Conservation (phyloP, 92 coral and sea anemone genomes). For the Diadumene lineata region DNA sequence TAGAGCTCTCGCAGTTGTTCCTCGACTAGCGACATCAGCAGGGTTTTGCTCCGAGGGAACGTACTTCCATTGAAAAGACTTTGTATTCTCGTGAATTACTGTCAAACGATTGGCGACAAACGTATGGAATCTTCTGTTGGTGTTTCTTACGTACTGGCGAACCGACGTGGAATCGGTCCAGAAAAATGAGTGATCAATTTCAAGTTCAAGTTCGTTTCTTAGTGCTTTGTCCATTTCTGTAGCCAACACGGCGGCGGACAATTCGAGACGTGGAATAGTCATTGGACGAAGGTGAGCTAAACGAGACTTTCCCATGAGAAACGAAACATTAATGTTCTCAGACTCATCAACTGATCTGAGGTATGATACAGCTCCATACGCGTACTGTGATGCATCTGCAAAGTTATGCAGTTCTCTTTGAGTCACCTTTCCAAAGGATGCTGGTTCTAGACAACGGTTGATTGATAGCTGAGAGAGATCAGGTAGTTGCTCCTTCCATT, state of each 20-base stretch:
- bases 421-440: not conserved
- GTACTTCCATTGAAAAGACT: slow-evolving; percentile 31
- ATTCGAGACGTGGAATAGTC: slow-evolving; percentile 16
- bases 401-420: slow-evolving; percentile 7
- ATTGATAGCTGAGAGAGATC: not conserved
- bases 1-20: slow-evolving; percentile 22
- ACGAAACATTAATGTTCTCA: not conserved
- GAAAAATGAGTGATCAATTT: slow-evolving; percentile 13
- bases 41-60: slow-evolving; percentile 29
- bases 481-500: not conserved
- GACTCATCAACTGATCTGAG: slow-evolving; percentile 8
- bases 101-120: slow-evolving; percentile 45
- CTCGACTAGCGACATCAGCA: slow-evolving; percentile 49
- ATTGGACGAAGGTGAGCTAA: slow-evolving; percentile 6
- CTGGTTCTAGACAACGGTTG: not conserved
- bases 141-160: slow-evolving; percentile 41
- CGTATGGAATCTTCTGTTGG: slow-evolving; percentile 41
- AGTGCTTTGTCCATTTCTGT: not conserved
- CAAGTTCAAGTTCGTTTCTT: not conserved
- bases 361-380: slow-evolving; percentile 23
- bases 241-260: slow-evolving; percentile 27
- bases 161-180: slow-evolving; percentile 54
- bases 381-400: slow-evolving; percentile 18
- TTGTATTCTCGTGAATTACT: slow-evolving; percentile 25
- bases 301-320: slow-evolving; percentile 9